Base-by-base conservation (phyloP, 2,888 invertebrate genomes). In the Agriotes lineatus region DNA sequence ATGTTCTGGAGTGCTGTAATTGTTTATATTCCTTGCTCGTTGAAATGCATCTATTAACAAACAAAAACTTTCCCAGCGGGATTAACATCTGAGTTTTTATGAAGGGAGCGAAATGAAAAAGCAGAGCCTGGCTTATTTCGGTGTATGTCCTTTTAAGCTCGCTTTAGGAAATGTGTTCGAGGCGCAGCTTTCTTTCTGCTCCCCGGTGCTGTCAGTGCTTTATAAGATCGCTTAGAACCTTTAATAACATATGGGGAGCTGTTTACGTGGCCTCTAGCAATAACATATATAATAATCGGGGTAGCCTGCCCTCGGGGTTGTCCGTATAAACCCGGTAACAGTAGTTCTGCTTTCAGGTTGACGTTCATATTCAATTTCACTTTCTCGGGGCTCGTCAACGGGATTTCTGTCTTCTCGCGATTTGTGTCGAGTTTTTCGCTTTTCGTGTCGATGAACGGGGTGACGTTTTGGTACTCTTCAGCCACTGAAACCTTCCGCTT, bases 311-410 rank as follows among this genome's bases (percentile, higher is more conserved):
- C 50, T 50, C 33, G 50, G 50, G 50, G 50, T 14, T 50, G 50
- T 50, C 50, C 50, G 50, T 30, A 50, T 50, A 50, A 50, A 50
- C 30, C 50, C 50, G 33, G 50, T 33, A 30, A 50, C 50, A 30
- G 50, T 50, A 33, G 50, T 33, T 50, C 14, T 30, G 50, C 33
- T 50, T 50, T 50, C 14, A 50, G 50, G 30, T 45, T 33, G 16
- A n/a, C 50, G 50, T 25, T 50, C 50, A 33, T 50, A 50, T 50
- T 50, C 50, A 50, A 50, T 50, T 50, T 25, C 50, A 50, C 50
- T 30, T 50, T 33, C 50, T 14, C 20, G 50, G 50, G 50, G 25
- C 30, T 25, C 33, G 50, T 33, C 50, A 45, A 33, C 50, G 50
- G 14, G 50, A 50, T 50, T 50, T 50, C 25, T 50, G 50, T 50